Base-by-base conservation (phyloP, 2,888 invertebrate genomes). In the Clusia tigrina region DNA sequence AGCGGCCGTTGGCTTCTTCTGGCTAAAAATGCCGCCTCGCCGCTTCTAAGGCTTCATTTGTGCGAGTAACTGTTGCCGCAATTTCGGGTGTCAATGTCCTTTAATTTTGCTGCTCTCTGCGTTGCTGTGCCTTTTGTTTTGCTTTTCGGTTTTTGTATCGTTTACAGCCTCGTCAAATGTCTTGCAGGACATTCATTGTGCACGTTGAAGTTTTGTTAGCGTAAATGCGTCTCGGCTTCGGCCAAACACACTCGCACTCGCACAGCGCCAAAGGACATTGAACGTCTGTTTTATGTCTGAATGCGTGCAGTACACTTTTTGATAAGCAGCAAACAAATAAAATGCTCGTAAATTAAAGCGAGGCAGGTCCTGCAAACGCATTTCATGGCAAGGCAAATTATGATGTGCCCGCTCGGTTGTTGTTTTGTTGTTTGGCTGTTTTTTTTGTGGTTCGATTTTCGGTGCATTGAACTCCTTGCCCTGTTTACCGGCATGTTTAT, bases 41-140 rank as follows among this genome's bases (percentile, higher is more conserved):
- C 12, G 22, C 32, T 64, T 67, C 69, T 70, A 32, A 2, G 56
- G 32, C 6, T 26, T 55, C 26, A 69, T 71, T 68, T 65, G 63
- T 68, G 72, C 71, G 68, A 12, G 15, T 48, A 61, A 56, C 61
- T 56, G 61, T 61, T 61, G 61, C 61, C 38, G 17, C 32, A 37
- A 46, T 73, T 72, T 73, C 71, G 78, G 77, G 78, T 78, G 76
- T 76, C 76, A 76, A 76, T 78, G 76, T 78, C 77, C 76, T 76
- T 71, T 74, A 18, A 23, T 52, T 53, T 23, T 5, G 54, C n/a
- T 54, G 24, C 32, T 17, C 32, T 54, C 23, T 58, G 24, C 63
- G 53, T 42, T 23, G 60, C 38, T 22, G 26, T 38, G 37, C n/a
- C 37, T 66, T 77, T 71, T 74, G 72, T 73, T 57, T 63, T 70